Conservation (phyloP, 2,797 vertebrate species). For the Macrochelys suwanniensis region DNA sequence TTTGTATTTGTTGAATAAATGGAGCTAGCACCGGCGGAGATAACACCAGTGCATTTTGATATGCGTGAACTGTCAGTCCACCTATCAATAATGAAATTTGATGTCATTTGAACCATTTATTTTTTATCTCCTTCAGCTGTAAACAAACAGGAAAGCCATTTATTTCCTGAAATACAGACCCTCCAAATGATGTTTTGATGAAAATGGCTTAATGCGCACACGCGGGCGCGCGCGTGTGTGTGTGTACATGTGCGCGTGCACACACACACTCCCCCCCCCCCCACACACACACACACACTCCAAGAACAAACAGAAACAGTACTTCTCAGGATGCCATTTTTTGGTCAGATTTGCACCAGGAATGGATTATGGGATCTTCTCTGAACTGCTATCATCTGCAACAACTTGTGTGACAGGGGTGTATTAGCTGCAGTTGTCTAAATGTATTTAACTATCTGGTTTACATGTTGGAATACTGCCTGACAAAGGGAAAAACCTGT, state of each 20-base stretch:
- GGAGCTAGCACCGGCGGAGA: neutral
- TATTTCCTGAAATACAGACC: neutral
- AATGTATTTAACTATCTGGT: neutral
- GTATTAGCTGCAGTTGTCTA: neutral
- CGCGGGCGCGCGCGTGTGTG: neutral
- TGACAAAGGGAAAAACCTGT: neutral
- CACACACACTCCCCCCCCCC: too few species aligned
- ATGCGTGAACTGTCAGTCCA: neutral
- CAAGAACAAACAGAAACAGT: neutral
- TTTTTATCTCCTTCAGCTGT: constrained; percentile 15
- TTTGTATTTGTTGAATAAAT: neutral
- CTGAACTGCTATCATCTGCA: neutral
- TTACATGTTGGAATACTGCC: neutral
- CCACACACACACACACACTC: rapidly evolving
- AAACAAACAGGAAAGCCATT: neutral
- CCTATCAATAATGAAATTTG: constrained; percentile 7
- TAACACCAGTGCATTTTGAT: neutral
- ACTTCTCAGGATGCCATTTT: neutral
- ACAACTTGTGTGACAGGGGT: rapidly evolving
- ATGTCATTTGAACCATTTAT: constrained; percentile 6
- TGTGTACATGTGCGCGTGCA: rapidly evolving
- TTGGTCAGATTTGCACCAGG: neutral
- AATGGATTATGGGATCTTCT: neutral
- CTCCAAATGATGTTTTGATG: neutral
- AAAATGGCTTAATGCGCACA: neutral